Conservation (phyloP, 1,140 invertebrate genomes). For the Eulimnadia texana region DNA sequence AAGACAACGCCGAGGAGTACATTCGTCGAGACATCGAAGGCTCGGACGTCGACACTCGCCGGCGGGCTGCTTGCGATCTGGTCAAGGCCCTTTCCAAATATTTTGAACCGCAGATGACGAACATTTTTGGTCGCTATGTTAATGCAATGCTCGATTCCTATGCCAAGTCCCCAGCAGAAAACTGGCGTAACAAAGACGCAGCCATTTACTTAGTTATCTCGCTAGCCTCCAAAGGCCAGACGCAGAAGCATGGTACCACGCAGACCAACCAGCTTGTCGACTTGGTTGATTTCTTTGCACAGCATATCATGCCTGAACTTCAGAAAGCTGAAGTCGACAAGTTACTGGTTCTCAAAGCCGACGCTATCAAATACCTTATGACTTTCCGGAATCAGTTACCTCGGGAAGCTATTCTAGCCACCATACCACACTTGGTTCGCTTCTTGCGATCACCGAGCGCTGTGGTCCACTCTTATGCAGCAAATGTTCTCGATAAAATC, state of each 20-base stretch:
- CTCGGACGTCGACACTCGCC: slow-evolving; percentile 90
- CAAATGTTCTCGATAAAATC: slow-evolving; percentile 78
- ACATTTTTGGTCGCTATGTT: slow-evolving; percentile 81
- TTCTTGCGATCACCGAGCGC: slow-evolving; percentile 50
- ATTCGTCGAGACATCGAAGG: slow-evolving; percentile 94
- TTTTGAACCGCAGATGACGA: slow-evolving; percentile 84
- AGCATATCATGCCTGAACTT: slow-evolving; percentile 75
- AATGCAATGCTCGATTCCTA: slow-evolving; percentile 69
- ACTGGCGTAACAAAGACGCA: slow-evolving; percentile 90
- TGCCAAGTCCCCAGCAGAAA: slow-evolving; percentile 47
- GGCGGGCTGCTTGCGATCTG: slow-evolving; percentile 88
- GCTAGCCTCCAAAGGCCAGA: slow-evolving; percentile 77
- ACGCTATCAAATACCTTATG: slow-evolving; percentile 91
- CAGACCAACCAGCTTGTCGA: slow-evolving; percentile 78
- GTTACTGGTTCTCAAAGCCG: slow-evolving; percentile 81
- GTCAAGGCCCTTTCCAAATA: slow-evolving; percentile 74
- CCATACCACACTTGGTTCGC: slow-evolving; percentile 62
- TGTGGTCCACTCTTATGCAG: slow-evolving; percentile 90
- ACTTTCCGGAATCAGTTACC: slow-evolving; percentile 83
- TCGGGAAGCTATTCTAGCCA: slow-evolving; percentile 51
- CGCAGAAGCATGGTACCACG: slow-evolving; percentile 79
- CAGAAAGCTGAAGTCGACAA: slow-evolving; percentile 61
- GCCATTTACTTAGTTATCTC: slow-evolving; percentile 92
- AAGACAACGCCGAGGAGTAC: slow-evolving; percentile 97
- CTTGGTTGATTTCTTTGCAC: slow-evolving; percentile 67